Evolutionary conservation across 2,888 invertebrate genomes (phyloP).

Genomic region (Bombylius discolor): DNA sequence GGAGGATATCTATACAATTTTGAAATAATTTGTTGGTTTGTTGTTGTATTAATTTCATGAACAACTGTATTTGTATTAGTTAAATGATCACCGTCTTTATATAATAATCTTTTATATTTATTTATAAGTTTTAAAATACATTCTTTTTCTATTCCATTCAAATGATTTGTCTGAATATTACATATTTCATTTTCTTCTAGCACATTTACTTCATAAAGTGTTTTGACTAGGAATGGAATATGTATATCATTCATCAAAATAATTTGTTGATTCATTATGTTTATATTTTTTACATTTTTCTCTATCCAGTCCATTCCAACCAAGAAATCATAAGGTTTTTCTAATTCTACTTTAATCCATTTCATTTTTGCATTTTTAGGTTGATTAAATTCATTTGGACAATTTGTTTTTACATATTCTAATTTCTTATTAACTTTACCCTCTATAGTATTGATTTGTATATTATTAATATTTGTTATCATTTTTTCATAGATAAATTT

Average conservation of each 20-base stretch:
- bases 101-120: slow-evolving; percentile 2
- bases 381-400: slow-evolving; percentile 8
- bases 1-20: no score
- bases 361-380: slow-evolving; percentile 9
- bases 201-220: no score
- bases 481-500: not conserved
- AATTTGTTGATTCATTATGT: slow-evolving; percentile 5
- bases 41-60: slow-evolving; percentile 2
- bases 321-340: slow-evolving; percentile 8
- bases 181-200: no score
- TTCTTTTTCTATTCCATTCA: slow-evolving; percentile 1
- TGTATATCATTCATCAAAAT: not conserved
- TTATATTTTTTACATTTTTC: slow-evolving; percentile 8
- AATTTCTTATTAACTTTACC: slow-evolving; percentile 1
- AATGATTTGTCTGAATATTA: not conserved
- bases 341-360: slow-evolving; percentile 7
- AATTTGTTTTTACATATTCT: slow-evolving; percentile 8
- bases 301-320: slow-evolving; percentile 10
- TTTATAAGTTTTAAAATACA: not conserved
- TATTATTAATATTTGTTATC: not conserved
- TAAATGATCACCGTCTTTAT: slow-evolving; percentile 3
- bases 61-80: not conserved
- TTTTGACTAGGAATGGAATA: slow-evolving; percentile 4
- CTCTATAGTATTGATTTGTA: no score
- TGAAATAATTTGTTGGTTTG: slow-evolving; percentile 10